Conservation (phyloP, 2,888 invertebrate genomes). For the Acrobeloides nanus region DNA sequence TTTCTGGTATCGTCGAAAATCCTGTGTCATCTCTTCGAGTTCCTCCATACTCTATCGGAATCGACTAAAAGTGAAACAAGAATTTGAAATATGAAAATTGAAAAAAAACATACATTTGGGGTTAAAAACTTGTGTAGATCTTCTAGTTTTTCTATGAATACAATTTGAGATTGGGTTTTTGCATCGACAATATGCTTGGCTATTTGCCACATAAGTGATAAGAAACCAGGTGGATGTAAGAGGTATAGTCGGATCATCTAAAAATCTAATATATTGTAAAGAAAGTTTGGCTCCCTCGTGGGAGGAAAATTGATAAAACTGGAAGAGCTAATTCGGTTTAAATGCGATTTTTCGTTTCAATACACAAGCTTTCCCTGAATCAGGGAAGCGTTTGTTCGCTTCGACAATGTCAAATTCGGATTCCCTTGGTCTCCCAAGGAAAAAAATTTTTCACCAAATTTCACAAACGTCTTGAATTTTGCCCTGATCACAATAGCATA, state of each 20-base stretch:
- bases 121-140: constrained; percentile 36
- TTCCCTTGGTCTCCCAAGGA: no score
- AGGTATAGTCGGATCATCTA: constrained; percentile 39
- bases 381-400: no score
- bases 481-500: no score
- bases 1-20: constrained; percentile 31
- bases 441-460: no score
- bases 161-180: constrained; percentile 33
- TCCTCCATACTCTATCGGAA: constrained; percentile 43
- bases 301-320: no score
- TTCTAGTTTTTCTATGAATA: constrained; percentile 32
- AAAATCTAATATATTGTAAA: constrained; percentile 8
- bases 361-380: no score
- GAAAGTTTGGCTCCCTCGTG: background rate
- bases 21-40: constrained; percentile 35
- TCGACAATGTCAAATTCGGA: no score
- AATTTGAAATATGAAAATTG: background rate
- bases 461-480: no score
- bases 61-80: constrained; percentile 20
- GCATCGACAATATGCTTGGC: constrained; percentile 36
- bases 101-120: constrained; percentile 15
- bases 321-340: no score
- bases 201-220: constrained; percentile 45
- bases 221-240: constrained; percentile 43
- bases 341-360: no score